Evolutionary conservation across 2,113 vertebrate species (phyloP), one percentile per base, ranked within the genome.

Genomic region (Pipa parva): DNA sequence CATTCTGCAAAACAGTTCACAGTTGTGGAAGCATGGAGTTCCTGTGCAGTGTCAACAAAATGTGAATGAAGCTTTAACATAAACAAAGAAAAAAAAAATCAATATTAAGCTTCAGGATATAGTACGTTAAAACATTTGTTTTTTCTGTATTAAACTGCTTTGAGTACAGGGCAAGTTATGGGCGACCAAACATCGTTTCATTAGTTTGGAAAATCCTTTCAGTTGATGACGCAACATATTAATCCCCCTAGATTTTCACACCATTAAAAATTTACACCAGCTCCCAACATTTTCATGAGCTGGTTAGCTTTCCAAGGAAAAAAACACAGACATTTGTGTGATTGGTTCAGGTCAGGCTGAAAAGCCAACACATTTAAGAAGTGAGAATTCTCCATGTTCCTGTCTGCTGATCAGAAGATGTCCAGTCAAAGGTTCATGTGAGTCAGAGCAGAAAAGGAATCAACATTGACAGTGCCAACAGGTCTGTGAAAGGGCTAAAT

Each of bases 201-300:
- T 57, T 28, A 4, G 50, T 72, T 4, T n/a, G 64, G 71, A 77
- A 77, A 74, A 76, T 75, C 63, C 58, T 78, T 39, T 67, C 72
- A 62, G 72, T 61, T 72, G 75, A 74, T 79, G 79, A 81, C 78
- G 77, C 60, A 61, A 48, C 73, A 69, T 68, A 74, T 80, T 83
- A 78, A 78, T 76, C 68, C 33, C 39, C 29, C 20, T 48, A 62
- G 73, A 78, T 81, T 83, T 80, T 76, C 51, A 63, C 75, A 62
- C 77, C 64, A 72, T 80, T 86, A 80, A 80, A 78, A 64, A 77
- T 77, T 63, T 54, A n/a, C 77, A 60, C 76, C 28, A 26, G 54
- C 52, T 46, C 77, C 25, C 56, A 54, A 78, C 45, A 37, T 79
- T 84, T 83, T 83, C 72, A 73, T 72, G 72, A 77, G 49, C 74